Evolutionary conservation across 2,888 invertebrate species (phyloP).

Genomic region (Cheilosia impressa): DNA sequence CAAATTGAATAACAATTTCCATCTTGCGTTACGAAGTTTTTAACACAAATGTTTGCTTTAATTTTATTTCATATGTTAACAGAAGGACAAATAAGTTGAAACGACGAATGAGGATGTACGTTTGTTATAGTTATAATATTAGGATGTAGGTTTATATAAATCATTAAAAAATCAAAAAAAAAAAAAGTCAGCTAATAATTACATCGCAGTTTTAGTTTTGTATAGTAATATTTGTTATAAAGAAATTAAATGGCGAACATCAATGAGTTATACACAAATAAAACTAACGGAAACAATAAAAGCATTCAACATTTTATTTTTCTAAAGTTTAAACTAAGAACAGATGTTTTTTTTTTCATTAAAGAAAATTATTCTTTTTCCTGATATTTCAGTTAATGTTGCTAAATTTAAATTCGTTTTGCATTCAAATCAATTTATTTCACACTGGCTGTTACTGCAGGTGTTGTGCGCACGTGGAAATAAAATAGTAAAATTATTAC

Average conservation of each 20-base stretch:
- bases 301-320: slow-evolving; percentile 46
- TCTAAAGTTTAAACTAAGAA: slow-evolving; percentile 21
- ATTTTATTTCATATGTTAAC: slow-evolving; percentile 35
- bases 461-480: too few species aligned
- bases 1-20: neutral
- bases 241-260: slow-evolving; percentile 28
- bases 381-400: neutral
- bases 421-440: neutral
- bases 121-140: slow-evolving; percentile 57
- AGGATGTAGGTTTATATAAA: slow-evolving; percentile 49
- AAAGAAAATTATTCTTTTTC: neutral
- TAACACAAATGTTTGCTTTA: slow-evolving; percentile 13
- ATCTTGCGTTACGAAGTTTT: neutral
- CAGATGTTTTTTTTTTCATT: slow-evolving; percentile 7
- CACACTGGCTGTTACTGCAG: too few species aligned
- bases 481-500: too few species aligned
- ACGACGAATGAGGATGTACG: slow-evolving; percentile 24
- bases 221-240: slow-evolving; percentile 49
- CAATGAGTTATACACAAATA: slow-evolving; percentile 54
- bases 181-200: slow-evolving; percentile 36
- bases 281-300: slow-evolving; percentile 37
- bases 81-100: slow-evolving; percentile 49
- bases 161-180: slow-evolving; percentile 11
- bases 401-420: neutral
- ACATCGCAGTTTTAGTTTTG: slow-evolving; percentile 61